These are phyloP conservation scores for Trissoscelio sp. DNA, from an alignment of 2,888 invertebrate species.

Conservation along the genomic window DNA sequence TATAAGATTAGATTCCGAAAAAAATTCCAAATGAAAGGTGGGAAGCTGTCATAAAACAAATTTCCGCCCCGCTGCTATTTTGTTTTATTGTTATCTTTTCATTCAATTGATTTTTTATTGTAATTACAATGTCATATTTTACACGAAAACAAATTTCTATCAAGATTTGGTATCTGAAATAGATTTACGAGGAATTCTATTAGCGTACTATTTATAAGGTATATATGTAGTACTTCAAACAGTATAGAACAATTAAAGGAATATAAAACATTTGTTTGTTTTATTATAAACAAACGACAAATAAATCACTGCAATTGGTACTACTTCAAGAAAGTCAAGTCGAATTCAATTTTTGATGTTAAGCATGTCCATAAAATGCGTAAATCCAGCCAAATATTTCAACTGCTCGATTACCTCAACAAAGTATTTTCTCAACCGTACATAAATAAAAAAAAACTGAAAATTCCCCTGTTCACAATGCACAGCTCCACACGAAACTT, in stretches of 20 bases:
- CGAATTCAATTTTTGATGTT: not conserved
- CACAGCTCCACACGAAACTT: constrained; percentile 41
- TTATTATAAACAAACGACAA: no score
- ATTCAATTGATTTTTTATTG: not conserved
- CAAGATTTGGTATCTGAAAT: not conserved
- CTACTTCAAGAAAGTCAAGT: not conserved
- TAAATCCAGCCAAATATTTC: constrained; percentile 9
- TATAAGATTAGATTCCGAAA: constrained; percentile 1
- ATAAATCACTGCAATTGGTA: no score
- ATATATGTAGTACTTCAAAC: no score
- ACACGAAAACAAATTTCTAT: not conserved
- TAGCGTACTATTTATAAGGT: no score
- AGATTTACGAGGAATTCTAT: not conserved
- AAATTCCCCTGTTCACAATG: constrained; percentile 13
- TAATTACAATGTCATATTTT: not conserved
- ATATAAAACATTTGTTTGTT: no score
- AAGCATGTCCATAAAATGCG: constrained; percentile 1
- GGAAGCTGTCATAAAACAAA: constrained; percentile 4
- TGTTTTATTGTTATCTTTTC: not conserved
- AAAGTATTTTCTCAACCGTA: constrained; percentile 14
- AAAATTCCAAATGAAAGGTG: not conserved
- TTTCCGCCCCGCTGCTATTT: constrained; percentile 9
- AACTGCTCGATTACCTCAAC: constrained; percentile 22
- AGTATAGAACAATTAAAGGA: no score
- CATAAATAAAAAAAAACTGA: constrained; percentile 30